These are phyloP conservation scores for Anguilla obscura DNA, from an alignment of 2,797 vertebrate genomes.

Conservation along the genomic window DNA sequence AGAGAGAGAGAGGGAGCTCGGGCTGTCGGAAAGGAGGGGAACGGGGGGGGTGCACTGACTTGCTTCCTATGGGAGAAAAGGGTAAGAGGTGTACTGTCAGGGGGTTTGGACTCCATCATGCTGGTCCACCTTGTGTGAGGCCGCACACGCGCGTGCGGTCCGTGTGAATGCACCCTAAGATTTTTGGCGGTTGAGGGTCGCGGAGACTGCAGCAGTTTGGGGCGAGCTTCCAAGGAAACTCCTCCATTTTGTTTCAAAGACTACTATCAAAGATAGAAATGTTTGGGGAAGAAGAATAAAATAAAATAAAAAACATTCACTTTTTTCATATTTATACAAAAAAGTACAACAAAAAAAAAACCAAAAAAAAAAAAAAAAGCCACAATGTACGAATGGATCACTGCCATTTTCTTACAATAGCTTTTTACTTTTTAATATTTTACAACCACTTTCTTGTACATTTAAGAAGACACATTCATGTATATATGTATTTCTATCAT, in stretches of 20 bases:
- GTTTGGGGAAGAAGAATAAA: constrained; percentile 55
- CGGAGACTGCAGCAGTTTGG: constrained; percentile 37
- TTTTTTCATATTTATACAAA: constrained; percentile 82
- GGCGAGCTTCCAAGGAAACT: constrained; percentile 52
- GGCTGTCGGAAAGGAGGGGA: background rate
- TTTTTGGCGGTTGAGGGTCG: background rate
- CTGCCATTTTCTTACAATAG: constrained; percentile 91
- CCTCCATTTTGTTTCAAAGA: constrained; percentile 57
- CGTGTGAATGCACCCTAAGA: background rate
- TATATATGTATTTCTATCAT: constrained; percentile 78
- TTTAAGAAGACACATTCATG: constrained; percentile 78
- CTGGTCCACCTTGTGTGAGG: background rate
- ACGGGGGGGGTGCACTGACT: background rate
- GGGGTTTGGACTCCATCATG: background rate
- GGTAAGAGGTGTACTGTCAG: background rate
- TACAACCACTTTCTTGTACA: constrained; percentile 85
- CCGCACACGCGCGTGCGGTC: background rate
- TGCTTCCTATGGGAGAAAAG: background rate
- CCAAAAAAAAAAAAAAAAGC: constrained; percentile 50
- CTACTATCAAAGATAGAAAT: constrained; percentile 68
- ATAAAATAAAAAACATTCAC: constrained; percentile 50
- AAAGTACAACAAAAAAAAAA: constrained; percentile 48
- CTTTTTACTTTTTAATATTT: constrained; percentile 85
- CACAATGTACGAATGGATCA: constrained; percentile 73
- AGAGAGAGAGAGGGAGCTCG: background rate